Evolutionary conservation across 1,140 invertebrate species (phyloP), one percentile per base, ranked within the genome.

Genomic region (Pseudachorutes palmiensis): DNA sequence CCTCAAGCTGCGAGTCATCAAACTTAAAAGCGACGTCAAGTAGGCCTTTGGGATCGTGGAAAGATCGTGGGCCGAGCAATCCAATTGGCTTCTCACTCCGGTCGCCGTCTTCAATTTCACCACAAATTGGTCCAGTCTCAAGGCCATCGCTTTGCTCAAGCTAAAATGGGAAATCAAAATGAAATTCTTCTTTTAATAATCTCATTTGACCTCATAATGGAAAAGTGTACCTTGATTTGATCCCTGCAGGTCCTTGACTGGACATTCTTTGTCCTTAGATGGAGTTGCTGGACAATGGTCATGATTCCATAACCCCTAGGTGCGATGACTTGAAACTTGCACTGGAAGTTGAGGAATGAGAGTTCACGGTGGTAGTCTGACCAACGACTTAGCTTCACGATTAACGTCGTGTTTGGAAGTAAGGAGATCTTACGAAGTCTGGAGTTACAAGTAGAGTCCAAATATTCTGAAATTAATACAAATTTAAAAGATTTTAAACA

Each of bases 221-320:
- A 31, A 28, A 60, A 22, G 5, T 14, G 5, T 48, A 68, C 62
- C 31, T 62, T 49, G n/a, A 69, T 49, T 28, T 61, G 65, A 30
- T 69, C 67, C 19, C 64, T 28, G 33, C 67, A 69, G 24, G 29
- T 24, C 5, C 1, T 5, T 9, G 2, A 26, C 14, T 26, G n/a
- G 1, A 9, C 26, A n/a, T 61, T 62, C 32, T 59, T 69, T 1
- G 62, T 65, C 19, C 67, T 59, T 33, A 69, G 24, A 24, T 65
- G 29, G 3, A 69, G 24, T 2, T 29, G 22, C 51, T 69, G 67
- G 55, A 65, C 59, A 31, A 69, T 58, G 16, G 62, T 63, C 67
- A 69, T 69, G 29, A 69, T 51, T 5, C 67, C 67, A 22, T 65
- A 41, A 24, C 62, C 62, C 58, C 59, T 65, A 29, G 67, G 67